phyloP scores from a whole-genome alignment of 2,888 invertebrate genomes.

The Monopis laevigella region DNA sequence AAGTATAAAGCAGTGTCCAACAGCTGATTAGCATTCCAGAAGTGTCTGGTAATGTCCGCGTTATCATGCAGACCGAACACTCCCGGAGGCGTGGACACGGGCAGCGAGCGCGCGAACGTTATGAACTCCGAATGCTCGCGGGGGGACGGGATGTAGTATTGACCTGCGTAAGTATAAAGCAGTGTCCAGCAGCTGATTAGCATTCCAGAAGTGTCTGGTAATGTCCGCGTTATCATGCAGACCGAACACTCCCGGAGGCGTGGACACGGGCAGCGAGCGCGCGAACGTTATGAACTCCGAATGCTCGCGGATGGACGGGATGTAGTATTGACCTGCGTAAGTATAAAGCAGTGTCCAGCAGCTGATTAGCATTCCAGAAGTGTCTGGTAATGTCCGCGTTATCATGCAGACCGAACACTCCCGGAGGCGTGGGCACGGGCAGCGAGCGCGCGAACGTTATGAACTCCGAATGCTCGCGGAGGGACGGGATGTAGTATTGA shows the following conservation, averaged over 20 bases:
- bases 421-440: conserved; percentile 81
- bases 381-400: conserved; percentile 95
- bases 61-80: conserved; percentile 93
- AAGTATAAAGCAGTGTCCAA: conserved; percentile 77
- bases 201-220: conserved; percentile 90
- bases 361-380: conserved; percentile 82
- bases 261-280: conserved; percentile 75
- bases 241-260: conserved; percentile 85
- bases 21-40: conserved; percentile 83
- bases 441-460: conserved; percentile 73
- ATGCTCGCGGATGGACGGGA: conserved; percentile 78
- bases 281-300: conserved; percentile 75
- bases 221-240: conserved; percentile 94
- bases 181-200: conserved; percentile 77
- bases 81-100: conserved; percentile 80
- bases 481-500: conserved; percentile 76
- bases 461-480: conserved; percentile 77
- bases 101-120: conserved; percentile 73
- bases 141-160: conserved; percentile 77
- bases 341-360: conserved; percentile 79
- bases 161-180: too few relatives aligned
- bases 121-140: conserved; percentile 78
- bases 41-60: conserved; percentile 92
- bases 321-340: conserved; percentile 75
- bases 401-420: conserved; percentile 90